Conservation (phyloP, 2,113 vertebrate genomes). For the Toxostoma redivivum region DNA sequence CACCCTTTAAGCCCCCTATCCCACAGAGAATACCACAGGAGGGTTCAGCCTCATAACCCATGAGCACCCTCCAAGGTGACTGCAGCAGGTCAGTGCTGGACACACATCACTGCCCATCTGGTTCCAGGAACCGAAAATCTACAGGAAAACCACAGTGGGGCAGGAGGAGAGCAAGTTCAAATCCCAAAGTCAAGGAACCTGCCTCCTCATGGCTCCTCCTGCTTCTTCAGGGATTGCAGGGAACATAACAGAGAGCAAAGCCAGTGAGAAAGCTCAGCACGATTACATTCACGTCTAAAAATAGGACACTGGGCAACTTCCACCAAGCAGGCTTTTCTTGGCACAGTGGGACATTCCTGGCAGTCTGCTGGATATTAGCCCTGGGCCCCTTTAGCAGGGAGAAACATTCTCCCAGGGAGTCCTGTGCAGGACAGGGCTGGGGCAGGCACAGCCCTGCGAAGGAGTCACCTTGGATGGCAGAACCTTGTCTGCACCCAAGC, state of each 20-base stretch:
- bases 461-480: fast-evolving
- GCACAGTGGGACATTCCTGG: slow-evolving; percentile 2
- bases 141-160: not conserved
- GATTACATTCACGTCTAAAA: slow-evolving; percentile 1
- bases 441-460: not conserved
- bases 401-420: not conserved
- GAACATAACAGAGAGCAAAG: not conserved
- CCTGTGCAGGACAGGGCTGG: not conserved
- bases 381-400: not conserved
- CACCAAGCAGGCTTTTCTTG: not conserved
- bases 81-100: not conserved
- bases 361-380: not conserved
- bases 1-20: not conserved
- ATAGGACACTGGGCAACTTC: not conserved
- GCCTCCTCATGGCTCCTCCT: not conserved
- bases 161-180: not conserved
- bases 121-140: not conserved
- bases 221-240: not conserved
- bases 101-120: not conserved
- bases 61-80: not conserved
- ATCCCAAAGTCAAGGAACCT: not conserved
- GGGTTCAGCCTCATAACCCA: not conserved
- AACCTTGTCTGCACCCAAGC: not conserved
- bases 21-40: not conserved
- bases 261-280: not conserved